Evolutionary conservation across 64 coral and sea anemone species (phyloP).

Genomic region (Orbicella faveolata): DNA sequence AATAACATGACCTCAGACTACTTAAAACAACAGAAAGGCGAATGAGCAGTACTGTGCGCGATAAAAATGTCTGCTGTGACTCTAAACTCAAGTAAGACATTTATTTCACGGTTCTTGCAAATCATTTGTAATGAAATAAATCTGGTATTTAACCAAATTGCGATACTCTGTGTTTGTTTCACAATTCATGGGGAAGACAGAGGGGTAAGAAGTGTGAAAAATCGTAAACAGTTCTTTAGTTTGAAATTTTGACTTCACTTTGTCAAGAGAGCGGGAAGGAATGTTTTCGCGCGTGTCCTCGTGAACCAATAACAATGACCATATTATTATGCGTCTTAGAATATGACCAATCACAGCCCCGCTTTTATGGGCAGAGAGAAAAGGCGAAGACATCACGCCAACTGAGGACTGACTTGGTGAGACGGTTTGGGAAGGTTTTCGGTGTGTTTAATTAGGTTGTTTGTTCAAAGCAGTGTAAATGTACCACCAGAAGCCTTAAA

Average conservation of each 20-base stretch:
- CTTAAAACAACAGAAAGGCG: not conserved
- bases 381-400: not conserved
- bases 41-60: not conserved
- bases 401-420: not conserved
- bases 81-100: no score
- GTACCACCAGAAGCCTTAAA: not conserved
- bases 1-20: not conserved
- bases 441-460: not conserved
- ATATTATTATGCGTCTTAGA: not conserved
- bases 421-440: not conserved
- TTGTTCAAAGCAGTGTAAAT: not conserved
- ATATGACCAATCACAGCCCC: conserved; percentile 17
- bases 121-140: not conserved
- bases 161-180: not conserved
- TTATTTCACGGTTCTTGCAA: not conserved
- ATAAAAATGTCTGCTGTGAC: not conserved
- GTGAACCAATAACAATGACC: conserved; percentile 25
- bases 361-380: conserved; percentile 9
- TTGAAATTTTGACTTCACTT: not conserved
- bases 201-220: not conserved
- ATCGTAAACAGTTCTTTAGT: not conserved
- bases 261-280: not conserved
- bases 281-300: conserved; percentile 30
- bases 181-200: not conserved
- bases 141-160: not conserved